A percentile compares a stretch with the other conserved stretches of the same genome.
Conservation (phyloP, 2,888 invertebrate species). For the Philaethria dido region DNA sequence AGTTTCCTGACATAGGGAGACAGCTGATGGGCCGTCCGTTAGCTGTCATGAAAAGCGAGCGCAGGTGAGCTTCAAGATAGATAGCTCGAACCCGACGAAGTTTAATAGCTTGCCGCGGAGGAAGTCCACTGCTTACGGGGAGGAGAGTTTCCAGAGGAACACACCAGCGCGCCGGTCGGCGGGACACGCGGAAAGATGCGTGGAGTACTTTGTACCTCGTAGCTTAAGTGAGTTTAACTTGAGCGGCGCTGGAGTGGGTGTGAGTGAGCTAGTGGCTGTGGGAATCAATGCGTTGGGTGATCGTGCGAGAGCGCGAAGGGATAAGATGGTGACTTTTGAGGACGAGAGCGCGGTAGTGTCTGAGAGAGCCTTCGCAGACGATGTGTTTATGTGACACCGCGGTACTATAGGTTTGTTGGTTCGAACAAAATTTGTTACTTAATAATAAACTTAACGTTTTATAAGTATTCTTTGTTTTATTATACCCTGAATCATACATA, state of each 20-base stretch:
- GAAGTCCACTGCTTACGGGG: slow-evolving; percentile 63
- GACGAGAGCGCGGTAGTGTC: slow-evolving; percentile 52
- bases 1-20: slow-evolving; percentile 84
- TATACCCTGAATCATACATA: neutral
- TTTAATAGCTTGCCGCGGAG: slow-evolving; percentile 84
- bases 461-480: slow-evolving; percentile 34
- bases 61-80: slow-evolving; percentile 69
- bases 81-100: slow-evolving; percentile 71
- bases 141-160: slow-evolving; percentile 85
- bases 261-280: slow-evolving; percentile 53
- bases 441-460: slow-evolving; percentile 46
- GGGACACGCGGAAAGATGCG: slow-evolving; percentile 85
- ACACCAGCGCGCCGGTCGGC: slow-evolving; percentile 85
- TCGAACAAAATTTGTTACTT: slow-evolving; percentile 47
- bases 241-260: slow-evolving; percentile 85
- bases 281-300: slow-evolving; percentile 42
- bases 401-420: slow-evolving; percentile 40
- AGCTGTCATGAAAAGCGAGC: slow-evolving; percentile 58
- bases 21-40: slow-evolving; percentile 65
- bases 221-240: slow-evolving; percentile 93
- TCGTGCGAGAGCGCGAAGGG: slow-evolving; percentile 45
- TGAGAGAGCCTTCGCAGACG: slow-evolving; percentile 80
- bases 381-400: slow-evolving; percentile 88
- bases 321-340: slow-evolving; percentile 50
- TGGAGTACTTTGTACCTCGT: slow-evolving; percentile 93